Evolutionary conservation across 2,113 vertebrate species (phyloP).

Genomic region (Thomomys bottae): DNA sequence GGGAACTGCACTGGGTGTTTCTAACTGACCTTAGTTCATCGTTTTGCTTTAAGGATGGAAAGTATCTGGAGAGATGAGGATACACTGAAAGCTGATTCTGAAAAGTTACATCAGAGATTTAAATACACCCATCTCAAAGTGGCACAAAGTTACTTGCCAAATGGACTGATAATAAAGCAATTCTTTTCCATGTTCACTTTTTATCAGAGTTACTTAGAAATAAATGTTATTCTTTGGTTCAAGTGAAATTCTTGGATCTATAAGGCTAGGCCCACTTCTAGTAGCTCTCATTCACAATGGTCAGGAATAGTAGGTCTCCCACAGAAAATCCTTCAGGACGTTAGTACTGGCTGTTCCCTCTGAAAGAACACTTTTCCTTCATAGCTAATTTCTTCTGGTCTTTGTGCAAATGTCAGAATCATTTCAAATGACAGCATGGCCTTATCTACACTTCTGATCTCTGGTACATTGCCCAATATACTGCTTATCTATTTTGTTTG

Average conservation of each 20-base stretch:
- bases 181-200: neutral
- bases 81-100: neutral
- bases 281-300: neutral
- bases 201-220: neutral
- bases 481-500: neutral
- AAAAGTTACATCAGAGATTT: neutral
- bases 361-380: neutral
- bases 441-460: neutral
- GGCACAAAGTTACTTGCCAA: neutral
- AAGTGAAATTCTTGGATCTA: neutral
- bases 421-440: neutral
- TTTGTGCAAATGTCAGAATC: neutral
- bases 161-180: neutral
- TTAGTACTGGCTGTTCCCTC: neutral
- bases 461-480: neutral
- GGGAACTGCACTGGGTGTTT: neutral
- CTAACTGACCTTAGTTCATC: neutral
- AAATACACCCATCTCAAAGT: neutral
- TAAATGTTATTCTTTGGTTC: neutral
- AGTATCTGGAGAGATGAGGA: neutral
- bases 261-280: neutral
- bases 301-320: neutral
- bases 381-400: neutral
- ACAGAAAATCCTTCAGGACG: neutral
- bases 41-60: neutral